Evolutionary conservation across 2,113 vertebrate genomes (phyloP).

Genomic region (Azemiops feae): DNA sequence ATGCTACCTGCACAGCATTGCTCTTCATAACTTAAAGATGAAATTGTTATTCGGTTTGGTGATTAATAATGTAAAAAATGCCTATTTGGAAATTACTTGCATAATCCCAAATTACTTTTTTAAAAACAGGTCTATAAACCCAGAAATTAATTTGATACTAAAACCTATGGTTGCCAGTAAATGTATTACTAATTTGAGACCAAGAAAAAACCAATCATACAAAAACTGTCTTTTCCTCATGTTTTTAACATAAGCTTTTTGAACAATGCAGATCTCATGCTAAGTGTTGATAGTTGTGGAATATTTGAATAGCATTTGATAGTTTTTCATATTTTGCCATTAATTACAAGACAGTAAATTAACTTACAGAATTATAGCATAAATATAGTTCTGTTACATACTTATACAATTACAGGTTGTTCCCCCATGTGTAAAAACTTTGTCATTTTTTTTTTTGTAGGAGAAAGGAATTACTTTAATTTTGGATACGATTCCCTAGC

Average conservation of each 20-base stretch:
- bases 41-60: background rate
- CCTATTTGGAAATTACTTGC: background rate
- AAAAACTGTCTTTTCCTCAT: background rate
- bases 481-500: background rate
- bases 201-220: background rate
- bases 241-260: background rate
- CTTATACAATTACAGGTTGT: background rate
- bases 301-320: background rate
- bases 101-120: background rate
- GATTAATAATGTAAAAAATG: background rate
- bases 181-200: background rate
- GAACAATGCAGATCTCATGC: too few relatives aligned
- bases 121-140: background rate
- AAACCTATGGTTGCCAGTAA: background rate
- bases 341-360: background rate
- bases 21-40: background rate
- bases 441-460: background rate
- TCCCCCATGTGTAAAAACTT: background rate
- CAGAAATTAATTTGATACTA: background rate
- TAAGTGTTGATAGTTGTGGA: background rate
- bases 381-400: background rate
- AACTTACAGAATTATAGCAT: background rate
- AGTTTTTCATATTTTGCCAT: background rate
- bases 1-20: background rate
- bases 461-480: background rate